phyloP scores from a whole-genome alignment of 2,113 vertebrate species.

The Glaucomys volans region DNA sequence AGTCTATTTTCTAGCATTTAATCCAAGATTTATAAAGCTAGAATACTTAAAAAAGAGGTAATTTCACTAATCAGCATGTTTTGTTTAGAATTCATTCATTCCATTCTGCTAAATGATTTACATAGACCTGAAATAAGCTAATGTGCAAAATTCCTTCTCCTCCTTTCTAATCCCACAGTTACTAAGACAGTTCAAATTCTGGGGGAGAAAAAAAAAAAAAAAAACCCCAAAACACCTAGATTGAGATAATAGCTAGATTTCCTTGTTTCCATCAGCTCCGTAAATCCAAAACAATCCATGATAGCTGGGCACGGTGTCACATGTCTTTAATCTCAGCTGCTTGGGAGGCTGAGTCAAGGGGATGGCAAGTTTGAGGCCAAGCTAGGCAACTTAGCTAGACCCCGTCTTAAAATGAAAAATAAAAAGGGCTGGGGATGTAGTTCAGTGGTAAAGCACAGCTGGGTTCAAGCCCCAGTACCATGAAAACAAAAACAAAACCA shows the following conservation, averaged over 20 bases:
- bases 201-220: neutral
- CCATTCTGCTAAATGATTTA: neutral
- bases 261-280: neutral
- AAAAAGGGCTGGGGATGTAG: no score
- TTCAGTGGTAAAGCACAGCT: no score
- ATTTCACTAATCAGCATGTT: neutral
- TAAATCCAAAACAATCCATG: neutral
- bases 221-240: neutral
- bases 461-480: no score
- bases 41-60: neutral
- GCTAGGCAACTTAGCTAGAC: no score
- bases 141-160: neutral
- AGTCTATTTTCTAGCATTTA: conserved; percentile 42
- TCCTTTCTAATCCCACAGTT: neutral
- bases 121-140: neutral
- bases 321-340: no score
- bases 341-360: no score
- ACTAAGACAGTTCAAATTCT: neutral
- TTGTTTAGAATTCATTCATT: conserved; percentile 3
- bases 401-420: no score
- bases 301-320: no score
- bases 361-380: no score
- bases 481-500: no score
- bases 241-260: neutral
- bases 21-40: neutral